Evolutionary conservation across 2,888 invertebrate species (phyloP).

Genomic region (Strigamia transsilvanica): DNA sequence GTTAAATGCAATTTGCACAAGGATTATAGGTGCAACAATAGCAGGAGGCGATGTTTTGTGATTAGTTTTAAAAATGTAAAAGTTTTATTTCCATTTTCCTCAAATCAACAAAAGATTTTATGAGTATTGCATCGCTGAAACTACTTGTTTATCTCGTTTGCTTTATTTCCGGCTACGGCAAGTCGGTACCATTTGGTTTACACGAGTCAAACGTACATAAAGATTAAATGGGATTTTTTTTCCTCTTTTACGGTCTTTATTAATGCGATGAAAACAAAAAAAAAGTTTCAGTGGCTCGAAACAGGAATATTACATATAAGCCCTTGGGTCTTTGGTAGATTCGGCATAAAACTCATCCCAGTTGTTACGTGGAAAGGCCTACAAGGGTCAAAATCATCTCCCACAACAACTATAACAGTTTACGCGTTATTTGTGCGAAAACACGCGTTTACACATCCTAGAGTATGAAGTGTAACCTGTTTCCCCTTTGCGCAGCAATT

Average conservation of each 20-base stretch:
- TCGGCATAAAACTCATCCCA: slow-evolving; percentile 25
- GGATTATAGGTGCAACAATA: background rate
- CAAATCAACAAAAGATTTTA: slow-evolving; percentile 39
- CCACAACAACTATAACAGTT: slow-evolving; percentile 49
- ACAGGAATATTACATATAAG: slow-evolving; percentile 44
- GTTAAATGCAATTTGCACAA: background rate
- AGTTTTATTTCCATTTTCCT: background rate
- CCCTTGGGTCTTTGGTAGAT: slow-evolving; percentile 43
- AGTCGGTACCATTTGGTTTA: slow-evolving; percentile 37
- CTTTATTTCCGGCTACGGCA: slow-evolving; percentile 35
- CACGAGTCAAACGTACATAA: slow-evolving; percentile 37
- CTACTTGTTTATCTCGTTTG: slow-evolving; percentile 24
- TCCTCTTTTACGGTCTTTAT: background rate
- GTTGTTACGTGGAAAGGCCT: slow-evolving; percentile 29
- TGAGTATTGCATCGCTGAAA: background rate
- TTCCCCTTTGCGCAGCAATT: slow-evolving; percentile 49
- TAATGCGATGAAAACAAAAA: slow-evolving; percentile 27
- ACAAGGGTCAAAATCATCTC: slow-evolving; percentile 47
- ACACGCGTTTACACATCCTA: slow-evolving; percentile 33
- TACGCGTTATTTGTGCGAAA: slow-evolving; percentile 37
- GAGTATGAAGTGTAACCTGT: slow-evolving; percentile 41
- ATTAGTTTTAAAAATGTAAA: too few species aligned
- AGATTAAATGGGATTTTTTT: background rate
- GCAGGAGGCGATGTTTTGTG: background rate
- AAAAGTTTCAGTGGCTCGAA: slow-evolving; percentile 38